Percentiles rank a stretch among this genome's conserved stretches.
phyloP scores from a whole-genome alignment of 2,113 vertebrate genomes.

The Menidia beryllina region DNA sequence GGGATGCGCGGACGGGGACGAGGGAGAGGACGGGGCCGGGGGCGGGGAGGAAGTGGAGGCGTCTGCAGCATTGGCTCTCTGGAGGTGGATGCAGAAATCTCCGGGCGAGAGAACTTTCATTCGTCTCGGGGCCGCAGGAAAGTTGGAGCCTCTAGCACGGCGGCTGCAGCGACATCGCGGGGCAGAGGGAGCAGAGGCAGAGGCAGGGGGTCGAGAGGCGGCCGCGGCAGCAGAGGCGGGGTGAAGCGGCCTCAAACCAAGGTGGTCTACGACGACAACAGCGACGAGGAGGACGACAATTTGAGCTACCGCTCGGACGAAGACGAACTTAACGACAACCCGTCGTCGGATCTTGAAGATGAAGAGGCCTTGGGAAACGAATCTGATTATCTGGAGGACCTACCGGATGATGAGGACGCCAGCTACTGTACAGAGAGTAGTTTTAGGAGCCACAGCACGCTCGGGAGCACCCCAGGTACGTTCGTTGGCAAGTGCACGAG shows the following conservation, averaged over 20 bases:
- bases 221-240: conserved; percentile 85
- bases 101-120: conserved; percentile 81
- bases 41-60: conserved; percentile 80
- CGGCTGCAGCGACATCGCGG: conserved; percentile 76
- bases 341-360: conserved; percentile 85
- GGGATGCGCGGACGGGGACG: conserved; percentile 88
- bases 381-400: conserved; percentile 87
- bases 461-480: conserved; percentile 93
- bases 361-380: conserved; percentile 90
- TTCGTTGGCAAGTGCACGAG: conserved; percentile 51
- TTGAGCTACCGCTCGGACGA: conserved; percentile 86
- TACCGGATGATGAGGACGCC: conserved; percentile 90
- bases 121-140: conserved; percentile 86
- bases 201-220: conserved; percentile 85
- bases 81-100: conserved; percentile 83
- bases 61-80: conserved; percentile 77
- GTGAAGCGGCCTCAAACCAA: conserved; percentile 88
- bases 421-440: conserved; percentile 96
- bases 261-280: conserved; percentile 96
- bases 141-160: conserved; percentile 84
- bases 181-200: conserved; percentile 82
- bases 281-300: conserved; percentile 89
- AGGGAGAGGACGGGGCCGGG: conserved; percentile 84
- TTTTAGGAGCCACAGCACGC: conserved; percentile 94
- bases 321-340: conserved; percentile 89